Percentiles rank a stretch among this genome's conserved stretches.
Evolutionary conservation across 2,888 invertebrate species (phyloP).

Genomic region (Pardosa pseudoannulata): DNA sequence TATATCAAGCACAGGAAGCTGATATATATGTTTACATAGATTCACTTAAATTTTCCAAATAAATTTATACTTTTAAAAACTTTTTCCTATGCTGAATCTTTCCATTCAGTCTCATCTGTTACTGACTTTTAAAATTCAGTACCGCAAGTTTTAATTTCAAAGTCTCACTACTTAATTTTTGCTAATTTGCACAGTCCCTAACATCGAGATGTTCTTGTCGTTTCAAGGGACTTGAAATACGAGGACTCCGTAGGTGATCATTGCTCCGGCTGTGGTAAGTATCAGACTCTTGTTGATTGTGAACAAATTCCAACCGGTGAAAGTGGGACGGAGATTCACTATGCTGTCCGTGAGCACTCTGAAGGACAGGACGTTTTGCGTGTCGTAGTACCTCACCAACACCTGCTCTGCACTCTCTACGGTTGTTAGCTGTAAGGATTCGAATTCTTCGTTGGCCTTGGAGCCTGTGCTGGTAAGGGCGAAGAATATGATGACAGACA

Average conservation of each 20-base stretch:
- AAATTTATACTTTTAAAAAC: too few species aligned
- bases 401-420: slow-evolving; percentile 23
- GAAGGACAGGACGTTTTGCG: background rate
- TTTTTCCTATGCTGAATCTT: too few species aligned
- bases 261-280: slow-evolving; percentile 39
- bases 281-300: slow-evolving; percentile 15
- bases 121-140: too few species aligned
- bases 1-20: too few species aligned
- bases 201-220: too few species aligned
- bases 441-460: slow-evolving; percentile 8
- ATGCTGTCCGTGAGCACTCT: slow-evolving; percentile 16
- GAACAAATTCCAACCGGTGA: slow-evolving; percentile 41
- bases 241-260: slow-evolving; percentile 41
- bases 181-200: too few species aligned
- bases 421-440: background rate
- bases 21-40: too few species aligned
- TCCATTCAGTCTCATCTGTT: too few species aligned
- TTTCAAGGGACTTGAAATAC: slow-evolving; percentile 14
- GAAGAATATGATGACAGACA: slow-evolving; percentile 31
- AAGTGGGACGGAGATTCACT: background rate
- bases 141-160: too few species aligned
- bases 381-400: background rate
- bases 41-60: too few species aligned
- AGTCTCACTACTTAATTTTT: too few species aligned
- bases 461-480: slow-evolving; percentile 6